Conservation (phyloP, 1,140 invertebrate genomes). For the Drosophila subobscura region DNA sequence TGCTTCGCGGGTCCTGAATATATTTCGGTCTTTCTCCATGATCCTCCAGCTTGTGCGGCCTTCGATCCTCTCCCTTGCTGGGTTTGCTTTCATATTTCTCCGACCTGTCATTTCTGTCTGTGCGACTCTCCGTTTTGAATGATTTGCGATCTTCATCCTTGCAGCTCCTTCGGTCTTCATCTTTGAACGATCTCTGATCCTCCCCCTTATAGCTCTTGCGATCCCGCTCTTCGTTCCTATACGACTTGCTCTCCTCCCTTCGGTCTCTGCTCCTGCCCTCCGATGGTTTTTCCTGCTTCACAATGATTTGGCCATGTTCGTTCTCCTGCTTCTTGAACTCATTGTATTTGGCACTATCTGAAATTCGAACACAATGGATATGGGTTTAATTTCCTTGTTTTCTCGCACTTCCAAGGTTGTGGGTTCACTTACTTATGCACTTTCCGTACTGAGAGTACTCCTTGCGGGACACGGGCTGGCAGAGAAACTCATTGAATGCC, state of each 20-base stretch:
- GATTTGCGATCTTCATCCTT: conserved; percentile 38
- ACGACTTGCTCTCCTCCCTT: conserved; percentile 25
- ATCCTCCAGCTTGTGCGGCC: no score
- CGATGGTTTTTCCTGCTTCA: conserved; percentile 53
- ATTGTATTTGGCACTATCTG: conserved; percentile 88
- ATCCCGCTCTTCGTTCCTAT: conserved; percentile 12
- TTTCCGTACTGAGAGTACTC: conserved; percentile 93
- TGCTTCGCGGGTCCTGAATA: conserved; percentile 20
- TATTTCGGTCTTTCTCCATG: conserved; percentile 5
- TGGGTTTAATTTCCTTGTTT: not conserved
- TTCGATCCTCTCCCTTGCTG: conserved; percentile 17
- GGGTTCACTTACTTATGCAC: conserved; percentile 88
- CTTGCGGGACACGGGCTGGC: conserved; percentile 89
- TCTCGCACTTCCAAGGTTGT: no score
- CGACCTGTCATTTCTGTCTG: not conserved
- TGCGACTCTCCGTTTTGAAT: conserved; percentile 12
- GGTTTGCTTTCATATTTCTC: conserved; percentile 18
- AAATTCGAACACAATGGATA: conserved; percentile 53
- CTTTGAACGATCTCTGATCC: conserved; percentile 19
- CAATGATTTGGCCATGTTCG: conserved; percentile 74
- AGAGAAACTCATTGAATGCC: conserved; percentile 90
- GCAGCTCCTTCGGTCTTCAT: conserved; percentile 20
- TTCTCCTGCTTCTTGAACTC: conserved; percentile 87
- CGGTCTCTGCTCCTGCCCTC: conserved; percentile 27
- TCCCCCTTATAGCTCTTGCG: conserved; percentile 30